Evolutionary conservation across 2,797 vertebrate species (phyloP).

Genomic region (Lophius americanus): DNA sequence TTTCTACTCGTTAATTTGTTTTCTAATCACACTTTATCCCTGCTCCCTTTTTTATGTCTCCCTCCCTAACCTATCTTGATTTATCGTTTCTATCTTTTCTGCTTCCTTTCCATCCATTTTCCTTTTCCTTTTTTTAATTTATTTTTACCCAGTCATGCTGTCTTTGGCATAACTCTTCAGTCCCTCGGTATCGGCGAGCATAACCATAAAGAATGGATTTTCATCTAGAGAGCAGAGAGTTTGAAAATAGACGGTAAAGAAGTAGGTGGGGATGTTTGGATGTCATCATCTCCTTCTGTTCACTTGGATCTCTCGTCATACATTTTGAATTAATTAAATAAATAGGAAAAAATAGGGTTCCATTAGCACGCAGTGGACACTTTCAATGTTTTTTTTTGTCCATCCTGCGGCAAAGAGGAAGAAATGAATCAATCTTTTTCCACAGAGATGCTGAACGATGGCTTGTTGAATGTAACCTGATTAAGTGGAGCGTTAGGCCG

Average conservation of each 20-base stretch:
- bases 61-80: background rate
- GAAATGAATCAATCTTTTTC: background rate
- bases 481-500: background rate
- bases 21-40: conserved; percentile 9
- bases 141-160: background rate
- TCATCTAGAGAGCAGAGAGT: background rate
- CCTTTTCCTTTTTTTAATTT: no score
- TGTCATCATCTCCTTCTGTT: background rate
- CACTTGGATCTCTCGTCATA: background rate
- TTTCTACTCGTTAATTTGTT: conserved; percentile 1
- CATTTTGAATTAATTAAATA: background rate
- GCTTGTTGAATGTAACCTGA: conserved; percentile 31
- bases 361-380: background rate
- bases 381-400: background rate
- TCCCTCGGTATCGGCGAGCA: background rate
- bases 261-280: background rate
- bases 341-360: background rate
- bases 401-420: background rate
- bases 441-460: background rate
- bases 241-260: background rate
- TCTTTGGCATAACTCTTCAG: background rate
- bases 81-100: background rate
- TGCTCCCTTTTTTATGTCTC: background rate
- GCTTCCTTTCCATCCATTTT: background rate
- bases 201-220: background rate